Evolutionary conservation across 2,113 vertebrate genomes (phyloP), one percentile per base, ranked within the genome.

Genomic region (Microtus ochrogaster): DNA sequence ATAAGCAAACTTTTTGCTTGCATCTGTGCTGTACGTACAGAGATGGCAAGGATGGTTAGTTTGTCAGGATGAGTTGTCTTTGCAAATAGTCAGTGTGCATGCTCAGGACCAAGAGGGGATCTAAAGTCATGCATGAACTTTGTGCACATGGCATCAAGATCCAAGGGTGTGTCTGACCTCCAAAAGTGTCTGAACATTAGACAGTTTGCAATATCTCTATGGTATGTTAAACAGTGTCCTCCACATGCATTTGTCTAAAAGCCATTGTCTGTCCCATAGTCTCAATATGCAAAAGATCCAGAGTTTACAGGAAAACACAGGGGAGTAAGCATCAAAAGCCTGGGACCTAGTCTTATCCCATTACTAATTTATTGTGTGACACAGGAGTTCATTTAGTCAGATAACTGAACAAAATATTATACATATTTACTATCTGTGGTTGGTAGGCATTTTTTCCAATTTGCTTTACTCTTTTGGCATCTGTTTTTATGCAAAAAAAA

Each of bases 401-500:
- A 82, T 78, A 21, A 52, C 22, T 83, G 33, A 93, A 77, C 52
- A 89, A 90, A 89, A 91, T 97, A 82, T 87, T 94, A 61, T 41
- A 81, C 0, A 22, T 90, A 93, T 91, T 96, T 94, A 88, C 47
- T 82, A 47, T 89, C 63, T 92, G 33, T 83, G 74, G n/a, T 79
- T 95, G 26, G 72, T 88, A 66, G 70, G 84, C 66, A 44, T 65
- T 47, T 96, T 84, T 92, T 85, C 85, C 33, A 88, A 96, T 95
- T 96, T 97, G 68, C 83, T 96, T 94, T 72, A 93, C 78, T 96
- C 73, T 77, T 87, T 95, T 95, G 87, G 95, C 93, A 97, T 92
- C 78, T 96, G 41, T 65, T 96, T 96, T 94, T 87, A 93, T 81
- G 82, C 5, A 1, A 83, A 93, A 91, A 70, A 66, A 70, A 66